phyloP scores from a whole-genome alignment of 2,797 vertebrate genomes.

The Monodelphis domestica region DNA sequence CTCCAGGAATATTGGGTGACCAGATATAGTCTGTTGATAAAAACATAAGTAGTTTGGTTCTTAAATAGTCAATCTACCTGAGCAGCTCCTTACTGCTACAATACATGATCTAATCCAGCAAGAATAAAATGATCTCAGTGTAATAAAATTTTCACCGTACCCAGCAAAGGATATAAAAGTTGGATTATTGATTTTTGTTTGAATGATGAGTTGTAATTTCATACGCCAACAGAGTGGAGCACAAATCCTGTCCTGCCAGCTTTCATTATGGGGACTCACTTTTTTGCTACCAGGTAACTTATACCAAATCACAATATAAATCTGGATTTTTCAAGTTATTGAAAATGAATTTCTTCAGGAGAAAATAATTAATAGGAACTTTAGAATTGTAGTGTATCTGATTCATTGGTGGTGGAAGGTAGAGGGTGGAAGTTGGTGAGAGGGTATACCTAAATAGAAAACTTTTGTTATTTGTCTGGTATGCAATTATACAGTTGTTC shows the following conservation, averaged over 20 bases:
- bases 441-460: neutral
- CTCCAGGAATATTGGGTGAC: slow-evolving; percentile 37
- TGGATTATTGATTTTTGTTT: slow-evolving; percentile 75
- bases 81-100: slow-evolving; percentile 49
- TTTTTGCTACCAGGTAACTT: slow-evolving; percentile 67
- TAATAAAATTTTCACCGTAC: slow-evolving; percentile 70
- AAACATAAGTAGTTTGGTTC: slow-evolving; percentile 51
- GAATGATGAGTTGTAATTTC: slow-evolving; percentile 69
- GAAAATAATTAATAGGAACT: slow-evolving; percentile 56
- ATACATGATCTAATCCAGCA: slow-evolving; percentile 63
- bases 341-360: slow-evolving; percentile 51
- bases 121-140: slow-evolving; percentile 68
- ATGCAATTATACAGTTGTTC: neutral
- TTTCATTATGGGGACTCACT: slow-evolving; percentile 69
- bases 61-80: slow-evolving; percentile 40
- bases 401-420: neutral
- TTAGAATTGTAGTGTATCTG: slow-evolving; percentile 10
- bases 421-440: neutral
- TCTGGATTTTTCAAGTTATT: slow-evolving; percentile 61
- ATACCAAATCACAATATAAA: slow-evolving; percentile 66
- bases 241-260: slow-evolving; percentile 64
- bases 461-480: slow-evolving; percentile 5
- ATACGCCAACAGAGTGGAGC: slow-evolving; percentile 59
- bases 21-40: slow-evolving; percentile 3
- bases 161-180: slow-evolving; percentile 71